phyloP scores from a whole-genome alignment of 2,888 invertebrate species.

The Lypha dubia region DNA sequence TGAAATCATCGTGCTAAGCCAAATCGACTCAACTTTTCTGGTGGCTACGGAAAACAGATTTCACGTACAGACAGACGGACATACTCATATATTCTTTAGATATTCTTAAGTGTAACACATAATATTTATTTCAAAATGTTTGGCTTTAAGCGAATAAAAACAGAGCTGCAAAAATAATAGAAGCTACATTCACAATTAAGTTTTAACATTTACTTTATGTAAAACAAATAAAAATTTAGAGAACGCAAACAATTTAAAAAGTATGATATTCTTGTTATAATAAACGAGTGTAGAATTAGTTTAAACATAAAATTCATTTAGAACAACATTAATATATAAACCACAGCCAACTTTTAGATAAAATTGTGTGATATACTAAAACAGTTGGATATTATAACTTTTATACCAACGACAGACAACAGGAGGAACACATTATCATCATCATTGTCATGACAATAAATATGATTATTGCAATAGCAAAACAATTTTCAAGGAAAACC shows the following conservation, averaged over 20 bases:
- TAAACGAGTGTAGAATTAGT: conserved; percentile 40
- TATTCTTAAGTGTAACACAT: too few species aligned
- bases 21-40: too few species aligned
- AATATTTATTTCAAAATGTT: too few species aligned
- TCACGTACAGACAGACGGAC: too few species aligned
- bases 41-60: too few species aligned
- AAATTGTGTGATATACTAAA: conserved; percentile 42
- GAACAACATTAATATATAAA: conserved; percentile 27
- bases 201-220: neutral
- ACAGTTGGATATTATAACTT: conserved; percentile 47
- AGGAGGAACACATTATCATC: neutral
- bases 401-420: too few species aligned
- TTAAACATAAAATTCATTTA: conserved; percentile 35
- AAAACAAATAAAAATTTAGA: neutral
- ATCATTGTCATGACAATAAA: neutral
- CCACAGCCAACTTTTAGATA: conserved; percentile 49
- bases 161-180: too few species aligned
- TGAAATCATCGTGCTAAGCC: too few species aligned
- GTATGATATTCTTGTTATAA: conserved; percentile 40
- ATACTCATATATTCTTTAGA: too few species aligned
- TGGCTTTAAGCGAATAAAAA: too few species aligned
- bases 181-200: neutral
- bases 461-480: neutral
- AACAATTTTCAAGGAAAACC: conserved; percentile 6
- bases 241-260: neutral